Percentiles rank a stretch among this genome's conserved stretches.
Conservation (phyloP, 2,113 vertebrate genomes). For the Scatophagus argus region DNA sequence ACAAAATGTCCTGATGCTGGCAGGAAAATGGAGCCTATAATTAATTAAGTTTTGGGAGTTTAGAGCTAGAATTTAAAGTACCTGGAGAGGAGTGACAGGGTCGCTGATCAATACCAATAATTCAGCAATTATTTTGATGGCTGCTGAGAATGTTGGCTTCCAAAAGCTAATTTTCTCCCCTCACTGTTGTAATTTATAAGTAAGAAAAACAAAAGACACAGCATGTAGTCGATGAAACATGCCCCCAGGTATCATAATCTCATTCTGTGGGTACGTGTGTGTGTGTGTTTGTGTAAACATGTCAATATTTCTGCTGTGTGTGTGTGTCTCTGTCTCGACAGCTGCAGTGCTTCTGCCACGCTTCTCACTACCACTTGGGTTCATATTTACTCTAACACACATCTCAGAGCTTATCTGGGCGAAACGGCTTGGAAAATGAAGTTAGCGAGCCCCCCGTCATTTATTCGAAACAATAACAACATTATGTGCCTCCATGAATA, state of each 20-base stretch:
- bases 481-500: constrained; percentile 30
- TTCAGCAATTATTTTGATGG: neutral
- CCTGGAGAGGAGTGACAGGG: neutral
- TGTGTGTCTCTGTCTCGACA: constrained; percentile 46
- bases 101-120: constrained; percentile 38
- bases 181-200: constrained; percentile 13
- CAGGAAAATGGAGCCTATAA: neutral
- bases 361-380: neutral
- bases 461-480: constrained; percentile 64
- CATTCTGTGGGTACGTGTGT: constrained; percentile 15
- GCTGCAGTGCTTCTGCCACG: constrained; percentile 19
- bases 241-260: constrained; percentile 9
- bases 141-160: constrained; percentile 15
- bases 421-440: constrained; percentile 58
- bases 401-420: constrained; percentile 54
- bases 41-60: neutral
- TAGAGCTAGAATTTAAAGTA: neutral
- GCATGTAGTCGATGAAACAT: neutral
- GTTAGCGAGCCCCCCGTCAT: constrained; percentile 47
- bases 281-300: neutral
- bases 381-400: constrained; percentile 42
- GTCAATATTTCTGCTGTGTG: constrained; percentile 22
- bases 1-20: constrained; percentile 1
- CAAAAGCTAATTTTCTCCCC: constrained; percentile 19
- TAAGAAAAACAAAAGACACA: constrained; percentile 1